These are phyloP conservation scores for Entelurus aequoreus DNA, from an alignment of 2,113 vertebrate species.

Conservation along the genomic window DNA sequence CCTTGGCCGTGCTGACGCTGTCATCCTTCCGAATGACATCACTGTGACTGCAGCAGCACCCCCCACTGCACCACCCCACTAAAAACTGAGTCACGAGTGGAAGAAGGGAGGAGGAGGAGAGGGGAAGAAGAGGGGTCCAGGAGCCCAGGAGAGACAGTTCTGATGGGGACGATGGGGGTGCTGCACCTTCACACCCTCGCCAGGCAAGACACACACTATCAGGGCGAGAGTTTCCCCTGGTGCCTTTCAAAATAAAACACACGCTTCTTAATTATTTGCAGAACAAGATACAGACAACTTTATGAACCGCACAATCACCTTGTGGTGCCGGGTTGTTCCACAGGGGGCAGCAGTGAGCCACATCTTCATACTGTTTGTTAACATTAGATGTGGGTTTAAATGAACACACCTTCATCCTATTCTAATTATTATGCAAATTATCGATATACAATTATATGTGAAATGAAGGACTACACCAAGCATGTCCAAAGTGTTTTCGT, in stretches of 20 bases:
- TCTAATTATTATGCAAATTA: too few species aligned
- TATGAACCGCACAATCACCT: not conserved
- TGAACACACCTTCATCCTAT: too few species aligned
- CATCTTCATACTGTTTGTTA: not conserved
- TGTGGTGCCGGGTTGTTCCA: not conserved
- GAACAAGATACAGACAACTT: not conserved
- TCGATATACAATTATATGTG: too few species aligned
- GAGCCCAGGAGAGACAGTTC: slow-evolving; percentile 44
- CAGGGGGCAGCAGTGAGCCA: not conserved
- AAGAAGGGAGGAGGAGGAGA: slow-evolving; percentile 41
- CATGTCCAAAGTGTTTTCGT: too few species aligned
- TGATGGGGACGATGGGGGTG: slow-evolving; percentile 50
- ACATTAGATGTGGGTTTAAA: too few species aligned
- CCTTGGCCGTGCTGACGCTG: slow-evolving; percentile 66
- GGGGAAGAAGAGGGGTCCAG: slow-evolving; percentile 11
- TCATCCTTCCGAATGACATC: slow-evolving; percentile 78
- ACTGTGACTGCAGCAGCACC: slow-evolving; percentile 72
- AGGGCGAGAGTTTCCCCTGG: slow-evolving; percentile 28
- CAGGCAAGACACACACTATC: slow-evolving; percentile 3
- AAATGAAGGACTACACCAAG: too few species aligned
- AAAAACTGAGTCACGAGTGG: slow-evolving; percentile 43
- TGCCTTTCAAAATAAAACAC: slow-evolving; percentile 53
- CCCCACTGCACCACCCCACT: slow-evolving; percentile 58
- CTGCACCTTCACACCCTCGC: slow-evolving; percentile 49
- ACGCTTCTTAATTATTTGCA: not conserved